Evolutionary conservation across 2,888 invertebrate species (phyloP), one percentile per base, ranked within the genome.

Genomic region (Luperina nickerlii): DNA sequence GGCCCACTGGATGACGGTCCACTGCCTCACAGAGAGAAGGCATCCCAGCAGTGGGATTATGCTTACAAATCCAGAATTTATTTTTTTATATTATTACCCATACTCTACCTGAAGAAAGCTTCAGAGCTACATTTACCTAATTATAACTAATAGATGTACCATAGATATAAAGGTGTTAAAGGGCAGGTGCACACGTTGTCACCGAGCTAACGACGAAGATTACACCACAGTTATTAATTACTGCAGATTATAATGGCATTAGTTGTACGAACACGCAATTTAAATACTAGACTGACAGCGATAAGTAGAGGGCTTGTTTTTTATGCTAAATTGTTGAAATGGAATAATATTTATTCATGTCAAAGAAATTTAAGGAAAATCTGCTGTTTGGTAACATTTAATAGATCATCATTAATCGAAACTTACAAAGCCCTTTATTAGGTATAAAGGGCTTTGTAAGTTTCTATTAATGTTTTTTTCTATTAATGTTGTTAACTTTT

Each of bases 211-310:
- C 78, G 77, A 78, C 24, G 20, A 57, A 75, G 82, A 84, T 83
- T 79, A 74, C 48, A 74, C 51, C 54, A 65, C 68, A 51, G 74
- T 87, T 82, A 87, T 86, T 84, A 86, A 86, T 84, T 87, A 82
- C 85, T 18, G 20, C 51, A 74, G 87, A 85, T 87, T 87, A 74
- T 81, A 84, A 72, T 69, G 57, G 9, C 76, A 79, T 87, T 78
- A 82, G 68, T 78, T 78, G 81, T 81, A 63, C 27, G 70, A 60
- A 81, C 78, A 77, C n/a, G 80, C 75, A 85, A 87, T 87, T 87
- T 79, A 85, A 87, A 87, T 87, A 70, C 73, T 81, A 75, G 76
- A 62, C 51, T 72, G 78, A 84, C 81, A 81, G 62, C 66, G 63
- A 42, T 84, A 78, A 78, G 51, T 27, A 48, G n/a, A 42, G 54